Percentiles rank a stretch among this genome's conserved stretches.
Evolutionary conservation across 1,140 invertebrate species (phyloP).

Genomic region (Trichoplusia ni): DNA sequence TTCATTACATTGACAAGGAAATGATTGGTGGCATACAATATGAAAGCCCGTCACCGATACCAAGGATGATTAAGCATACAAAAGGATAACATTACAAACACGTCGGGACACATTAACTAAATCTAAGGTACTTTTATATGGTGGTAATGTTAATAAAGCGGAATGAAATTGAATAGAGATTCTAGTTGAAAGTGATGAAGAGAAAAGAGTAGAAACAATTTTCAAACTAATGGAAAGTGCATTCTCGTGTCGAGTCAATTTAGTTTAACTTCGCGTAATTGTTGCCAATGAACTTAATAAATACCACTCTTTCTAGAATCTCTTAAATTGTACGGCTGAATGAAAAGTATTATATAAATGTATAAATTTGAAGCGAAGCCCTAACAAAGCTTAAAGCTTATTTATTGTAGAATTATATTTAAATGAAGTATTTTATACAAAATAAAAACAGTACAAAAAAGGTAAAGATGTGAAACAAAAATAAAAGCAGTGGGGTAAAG

Average conservation of each 20-base stretch:
- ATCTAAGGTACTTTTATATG: slow-evolving; percentile 40
- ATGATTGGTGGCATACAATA: slow-evolving; percentile 63
- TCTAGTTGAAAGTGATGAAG: slow-evolving; percentile 9
- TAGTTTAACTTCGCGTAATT: slow-evolving; percentile 20
- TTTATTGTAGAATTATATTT: background rate
- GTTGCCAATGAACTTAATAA: too few relatives aligned
- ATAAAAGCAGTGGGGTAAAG: slow-evolving; percentile 31
- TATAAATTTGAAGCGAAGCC: slow-evolving; percentile 50
- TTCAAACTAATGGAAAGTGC: slow-evolving; percentile 15
- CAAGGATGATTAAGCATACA: slow-evolving; percentile 82
- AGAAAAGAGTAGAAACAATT: slow-evolving; percentile 6
- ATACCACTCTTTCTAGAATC: too few relatives aligned
- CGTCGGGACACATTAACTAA: slow-evolving; percentile 45
- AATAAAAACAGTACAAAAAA: slow-evolving; percentile 12
- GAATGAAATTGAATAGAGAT: background rate
- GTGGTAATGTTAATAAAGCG: slow-evolving; percentile 22
- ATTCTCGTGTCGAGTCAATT: slow-evolving; percentile 6
- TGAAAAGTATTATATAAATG: slow-evolving; percentile 33
- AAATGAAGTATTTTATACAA: background rate
- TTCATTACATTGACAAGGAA: slow-evolving; percentile 56
- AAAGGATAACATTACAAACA: slow-evolving; percentile 69
- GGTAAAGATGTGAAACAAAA: slow-evolving; percentile 27
- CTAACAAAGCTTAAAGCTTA: slow-evolving; percentile 51
- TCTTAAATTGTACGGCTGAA: slow-evolving; percentile 29
- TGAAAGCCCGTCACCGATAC: slow-evolving; percentile 78